Evolutionary conservation across 2,888 invertebrate species (phyloP).

Genomic region (Eulithis testata): DNA sequence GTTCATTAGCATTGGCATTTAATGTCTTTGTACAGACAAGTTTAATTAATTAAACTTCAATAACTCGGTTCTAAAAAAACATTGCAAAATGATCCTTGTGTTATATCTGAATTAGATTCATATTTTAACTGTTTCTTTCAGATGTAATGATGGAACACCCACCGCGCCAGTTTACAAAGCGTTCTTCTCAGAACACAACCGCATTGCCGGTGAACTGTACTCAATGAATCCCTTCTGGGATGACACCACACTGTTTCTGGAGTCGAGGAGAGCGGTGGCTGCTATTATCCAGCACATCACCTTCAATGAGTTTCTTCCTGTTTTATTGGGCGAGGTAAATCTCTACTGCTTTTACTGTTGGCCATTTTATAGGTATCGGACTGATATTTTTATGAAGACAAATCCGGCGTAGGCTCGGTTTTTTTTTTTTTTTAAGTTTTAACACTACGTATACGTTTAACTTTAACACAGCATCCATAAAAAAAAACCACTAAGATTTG

Average conservation of each 20-base stretch:
- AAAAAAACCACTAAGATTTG: too few species aligned
- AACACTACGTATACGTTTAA: too few species aligned
- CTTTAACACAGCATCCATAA: too few species aligned
- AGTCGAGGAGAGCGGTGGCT: constrained; percentile 89
- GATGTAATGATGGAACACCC: constrained; percentile 86
- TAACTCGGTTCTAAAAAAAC: neutral
- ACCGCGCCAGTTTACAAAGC: constrained; percentile 89
- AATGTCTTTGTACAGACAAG: constrained; percentile 42
- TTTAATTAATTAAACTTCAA: constrained; percentile 40
- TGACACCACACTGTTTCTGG: constrained; percentile 90
- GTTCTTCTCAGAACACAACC: constrained; percentile 91
- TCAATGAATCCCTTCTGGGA: constrained; percentile 91
- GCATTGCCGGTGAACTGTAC: constrained; percentile 88
- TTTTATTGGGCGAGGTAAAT: constrained; percentile 89
- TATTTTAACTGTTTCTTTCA: constrained; percentile 42
- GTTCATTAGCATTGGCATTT: constrained; percentile 53
- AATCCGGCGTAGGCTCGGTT: too few species aligned
- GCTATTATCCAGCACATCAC: constrained; percentile 94
- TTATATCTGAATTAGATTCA: too few species aligned
- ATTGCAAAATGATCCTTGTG: too few species aligned
- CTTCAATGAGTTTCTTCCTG: constrained; percentile 92
- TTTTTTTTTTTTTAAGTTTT: too few species aligned
- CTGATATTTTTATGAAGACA: too few species aligned
- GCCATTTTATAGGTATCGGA: too few species aligned
- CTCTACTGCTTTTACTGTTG: neutral